A percentile compares a stretch with the other conserved stretches of the same genome.
Evolutionary conservation across 2,888 invertebrate species (phyloP).

Genomic region (Platerodrilus igneus): DNA sequence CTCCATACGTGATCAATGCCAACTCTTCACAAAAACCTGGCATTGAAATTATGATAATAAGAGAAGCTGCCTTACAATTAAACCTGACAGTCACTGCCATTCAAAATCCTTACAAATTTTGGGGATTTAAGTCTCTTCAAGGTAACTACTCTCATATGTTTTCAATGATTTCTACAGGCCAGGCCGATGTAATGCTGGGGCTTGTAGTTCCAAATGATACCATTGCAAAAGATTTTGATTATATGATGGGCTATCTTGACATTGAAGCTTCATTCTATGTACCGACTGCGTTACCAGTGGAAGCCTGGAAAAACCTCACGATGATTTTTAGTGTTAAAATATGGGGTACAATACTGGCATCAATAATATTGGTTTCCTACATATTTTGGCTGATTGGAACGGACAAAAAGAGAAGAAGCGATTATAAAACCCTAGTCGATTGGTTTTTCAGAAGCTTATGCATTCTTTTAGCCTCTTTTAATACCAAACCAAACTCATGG

Average conservation of each 20-base stretch:
- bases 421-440: slow-evolving; percentile 3
- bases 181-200: slow-evolving; percentile 53
- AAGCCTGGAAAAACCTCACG: slow-evolving; percentile 52
- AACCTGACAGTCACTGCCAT: slow-evolving; percentile 26
- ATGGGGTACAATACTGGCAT: slow-evolving; percentile 49
- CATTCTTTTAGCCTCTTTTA: slow-evolving; percentile 8
- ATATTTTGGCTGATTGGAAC: slow-evolving; percentile 4
- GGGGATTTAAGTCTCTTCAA: slow-evolving; percentile 32
- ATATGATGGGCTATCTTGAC: slow-evolving; percentile 51
- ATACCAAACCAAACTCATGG: slow-evolving; percentile 13
- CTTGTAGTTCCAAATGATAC: slow-evolving; percentile 58
- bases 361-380: slow-evolving; percentile 24
- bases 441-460: slow-evolving; percentile 7
- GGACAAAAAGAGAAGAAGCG: not conserved
- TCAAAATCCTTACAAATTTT: slow-evolving; percentile 7
- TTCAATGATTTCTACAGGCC: slow-evolving; percentile 31
- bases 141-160: slow-evolving; percentile 49
- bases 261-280: slow-evolving; percentile 58
- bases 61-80: slow-evolving; percentile 20
- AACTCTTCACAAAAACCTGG: slow-evolving; percentile 22
- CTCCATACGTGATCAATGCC: slow-evolving; percentile 27
- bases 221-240: slow-evolving; percentile 54
- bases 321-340: slow-evolving; percentile 49
- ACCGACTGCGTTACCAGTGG: slow-evolving; percentile 48
- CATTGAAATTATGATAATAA: slow-evolving; percentile 26